A percentile compares a stretch with the other conserved stretches of the same genome.
Conservation (phyloP, 2,113 vertebrate genomes). For the Orientallactaga bullata region DNA sequence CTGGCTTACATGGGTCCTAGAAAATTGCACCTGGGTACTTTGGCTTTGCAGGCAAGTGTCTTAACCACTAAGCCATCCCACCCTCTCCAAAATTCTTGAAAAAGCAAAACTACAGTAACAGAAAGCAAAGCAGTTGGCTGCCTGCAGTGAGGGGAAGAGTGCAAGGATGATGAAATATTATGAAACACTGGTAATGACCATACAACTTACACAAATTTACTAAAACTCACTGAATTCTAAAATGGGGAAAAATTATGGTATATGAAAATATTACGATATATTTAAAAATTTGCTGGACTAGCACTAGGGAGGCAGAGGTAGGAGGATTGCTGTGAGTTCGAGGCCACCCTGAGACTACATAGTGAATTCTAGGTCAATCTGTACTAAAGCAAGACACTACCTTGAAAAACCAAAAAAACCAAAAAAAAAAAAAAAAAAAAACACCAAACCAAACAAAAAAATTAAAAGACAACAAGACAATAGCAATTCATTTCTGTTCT, state of each 20-base stretch:
- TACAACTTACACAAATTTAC: background rate
- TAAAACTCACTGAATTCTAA: constrained; percentile 28
- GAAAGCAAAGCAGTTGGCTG: background rate
- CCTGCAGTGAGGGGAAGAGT: background rate
- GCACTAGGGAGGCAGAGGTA: too few relatives aligned
- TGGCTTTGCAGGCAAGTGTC: too few relatives aligned
- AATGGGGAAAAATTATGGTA: constrained; percentile 27
- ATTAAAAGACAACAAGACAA: background rate
- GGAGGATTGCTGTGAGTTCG: too few relatives aligned
- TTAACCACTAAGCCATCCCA: too few relatives aligned
- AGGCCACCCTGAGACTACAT: too few relatives aligned
- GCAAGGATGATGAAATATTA: background rate
- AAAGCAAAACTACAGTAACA: constrained; percentile 29
- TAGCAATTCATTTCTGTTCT: constrained; percentile 14
- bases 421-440: background rate
- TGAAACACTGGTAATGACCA: constrained; percentile 5
- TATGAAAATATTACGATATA: background rate
- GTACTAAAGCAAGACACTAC: too few relatives aligned
- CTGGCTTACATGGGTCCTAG: too few relatives aligned
- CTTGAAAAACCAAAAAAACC: background rate
- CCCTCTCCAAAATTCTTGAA: background rate
- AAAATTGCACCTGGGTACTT: too few relatives aligned
- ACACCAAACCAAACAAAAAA: background rate
- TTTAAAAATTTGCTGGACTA: background rate
- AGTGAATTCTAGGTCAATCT: too few relatives aligned